Percentiles rank a stretch among this genome's conserved stretches.
phyloP scores from a whole-genome alignment of 2,888 invertebrate genomes.

The Dinocampus coccinellae region DNA sequence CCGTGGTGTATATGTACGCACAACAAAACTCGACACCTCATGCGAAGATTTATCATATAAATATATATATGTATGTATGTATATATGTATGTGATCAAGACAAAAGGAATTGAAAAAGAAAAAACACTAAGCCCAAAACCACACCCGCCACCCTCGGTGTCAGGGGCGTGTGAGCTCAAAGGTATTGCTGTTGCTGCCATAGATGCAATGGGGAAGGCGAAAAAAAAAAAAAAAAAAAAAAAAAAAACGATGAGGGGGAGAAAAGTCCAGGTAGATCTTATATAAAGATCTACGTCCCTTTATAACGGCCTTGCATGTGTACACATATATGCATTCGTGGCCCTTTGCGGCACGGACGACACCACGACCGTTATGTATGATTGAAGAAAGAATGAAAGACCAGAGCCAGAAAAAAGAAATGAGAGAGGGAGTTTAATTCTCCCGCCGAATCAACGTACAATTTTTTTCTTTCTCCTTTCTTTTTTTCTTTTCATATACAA shows the following conservation, averaged over 20 bases:
- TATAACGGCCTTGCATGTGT: constrained; percentile 25
- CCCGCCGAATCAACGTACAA: constrained; percentile 19
- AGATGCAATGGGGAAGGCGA: constrained; percentile 1
- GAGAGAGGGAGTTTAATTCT: constrained; percentile 17
- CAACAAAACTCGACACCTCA: constrained; percentile 9
- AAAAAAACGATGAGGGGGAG: constrained; percentile 31
- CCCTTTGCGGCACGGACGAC: constrained; percentile 41
- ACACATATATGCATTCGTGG: constrained; percentile 35
- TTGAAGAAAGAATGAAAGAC: constrained; percentile 18
- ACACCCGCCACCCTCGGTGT: constrained; percentile 60
- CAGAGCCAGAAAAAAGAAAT: neutral
- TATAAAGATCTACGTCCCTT: constrained; percentile 61
- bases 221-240: constrained; percentile 26
- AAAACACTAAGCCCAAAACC: constrained; percentile 50
- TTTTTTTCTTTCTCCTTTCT: neutral
- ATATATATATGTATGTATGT: too few relatives aligned
- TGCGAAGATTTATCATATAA: neutral
- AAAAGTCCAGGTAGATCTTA: constrained; percentile 60
- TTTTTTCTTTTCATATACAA: neutral
- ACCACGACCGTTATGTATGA: constrained; percentile 32
- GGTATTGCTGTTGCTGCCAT: constrained; percentile 41
- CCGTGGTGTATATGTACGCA: neutral
- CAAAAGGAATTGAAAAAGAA: constrained; percentile 28
- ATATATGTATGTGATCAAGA: constrained; percentile 3
- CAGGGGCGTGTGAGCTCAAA: constrained; percentile 63